Conservation (phyloP, 2,888 invertebrate species). For the Julus scandinavius region DNA sequence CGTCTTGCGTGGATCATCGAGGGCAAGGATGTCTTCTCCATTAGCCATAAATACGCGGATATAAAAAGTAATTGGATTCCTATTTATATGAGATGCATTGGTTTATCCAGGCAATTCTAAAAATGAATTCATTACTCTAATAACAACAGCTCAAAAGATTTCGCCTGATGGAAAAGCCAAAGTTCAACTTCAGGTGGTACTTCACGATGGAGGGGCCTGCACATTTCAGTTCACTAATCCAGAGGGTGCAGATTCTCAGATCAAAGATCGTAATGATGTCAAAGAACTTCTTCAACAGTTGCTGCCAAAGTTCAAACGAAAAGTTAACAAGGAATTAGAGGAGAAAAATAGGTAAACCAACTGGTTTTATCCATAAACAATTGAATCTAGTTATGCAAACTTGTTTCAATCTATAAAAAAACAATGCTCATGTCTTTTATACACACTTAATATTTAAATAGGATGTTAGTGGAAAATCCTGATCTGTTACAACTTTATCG, state of each 20-base stretch:
- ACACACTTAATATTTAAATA: constrained; percentile 63
- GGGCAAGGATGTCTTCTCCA: constrained; percentile 86
- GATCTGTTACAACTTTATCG: constrained; percentile 92
- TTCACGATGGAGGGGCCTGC: constrained; percentile 92
- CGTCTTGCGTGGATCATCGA: constrained; percentile 96
- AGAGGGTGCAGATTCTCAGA: constrained; percentile 82
- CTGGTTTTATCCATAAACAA: not conserved
- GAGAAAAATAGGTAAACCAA: constrained; percentile 78
- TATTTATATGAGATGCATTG: constrained; percentile 14
- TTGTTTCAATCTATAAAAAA: too few species aligned
- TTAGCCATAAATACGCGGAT: constrained; percentile 93
- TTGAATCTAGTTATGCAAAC: too few species aligned
- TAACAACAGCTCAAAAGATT: constrained; percentile 87
- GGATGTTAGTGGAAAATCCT: constrained; percentile 89
- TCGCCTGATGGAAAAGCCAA: constrained; percentile 95
- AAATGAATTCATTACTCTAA: not conserved
- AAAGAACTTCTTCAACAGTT: constrained; percentile 91
- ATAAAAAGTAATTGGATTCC: constrained; percentile 81
- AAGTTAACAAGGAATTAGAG: constrained; percentile 89
- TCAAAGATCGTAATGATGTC: constrained; percentile 90
- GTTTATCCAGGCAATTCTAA: not conserved
- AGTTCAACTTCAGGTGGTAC: constrained; percentile 95
- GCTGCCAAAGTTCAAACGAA: constrained; percentile 91
- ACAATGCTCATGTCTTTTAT: not conserved
- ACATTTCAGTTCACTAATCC: constrained; percentile 98